Evolutionary conservation across 2,113 vertebrate genomes (phyloP).

Genomic region (Eolophus roseicapilla): DNA sequence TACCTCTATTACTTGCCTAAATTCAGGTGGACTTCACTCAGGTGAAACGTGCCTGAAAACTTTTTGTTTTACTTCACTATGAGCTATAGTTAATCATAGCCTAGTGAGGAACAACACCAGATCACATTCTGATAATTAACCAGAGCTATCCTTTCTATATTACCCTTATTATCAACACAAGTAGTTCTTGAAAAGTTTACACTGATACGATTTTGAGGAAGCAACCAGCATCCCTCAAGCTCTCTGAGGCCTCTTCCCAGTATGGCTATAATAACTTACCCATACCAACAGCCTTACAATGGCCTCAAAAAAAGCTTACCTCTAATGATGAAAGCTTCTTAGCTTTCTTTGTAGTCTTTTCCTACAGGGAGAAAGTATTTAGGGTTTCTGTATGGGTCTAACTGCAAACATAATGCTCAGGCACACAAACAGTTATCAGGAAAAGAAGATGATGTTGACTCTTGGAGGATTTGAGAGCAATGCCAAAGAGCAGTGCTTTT

Average conservation of each 20-base stretch:
- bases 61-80: neutral
- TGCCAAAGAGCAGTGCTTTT: neutral
- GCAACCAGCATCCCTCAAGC: neutral
- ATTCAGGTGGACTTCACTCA: neutral
- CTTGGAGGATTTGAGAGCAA: neutral
- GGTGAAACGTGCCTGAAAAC: neutral
- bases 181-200: neutral
- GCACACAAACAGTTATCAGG: neutral
- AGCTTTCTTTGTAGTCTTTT: neutral
- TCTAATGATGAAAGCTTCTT: neutral
- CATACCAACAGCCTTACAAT: neutral
- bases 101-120: neutral
- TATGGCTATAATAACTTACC: neutral
- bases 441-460: neutral
- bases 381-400: neutral
- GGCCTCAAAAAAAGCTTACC: neutral
- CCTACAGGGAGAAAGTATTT: neutral
- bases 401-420: neutral
- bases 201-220: neutral
- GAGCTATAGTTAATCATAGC: neutral
- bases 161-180: neutral
- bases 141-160: neutral
- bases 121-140: neutral
- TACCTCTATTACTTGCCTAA: neutral
- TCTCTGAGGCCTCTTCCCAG: neutral